Base-by-base conservation (phyloP, 2,113 vertebrate genomes). In the Engystomops pustulosus region DNA sequence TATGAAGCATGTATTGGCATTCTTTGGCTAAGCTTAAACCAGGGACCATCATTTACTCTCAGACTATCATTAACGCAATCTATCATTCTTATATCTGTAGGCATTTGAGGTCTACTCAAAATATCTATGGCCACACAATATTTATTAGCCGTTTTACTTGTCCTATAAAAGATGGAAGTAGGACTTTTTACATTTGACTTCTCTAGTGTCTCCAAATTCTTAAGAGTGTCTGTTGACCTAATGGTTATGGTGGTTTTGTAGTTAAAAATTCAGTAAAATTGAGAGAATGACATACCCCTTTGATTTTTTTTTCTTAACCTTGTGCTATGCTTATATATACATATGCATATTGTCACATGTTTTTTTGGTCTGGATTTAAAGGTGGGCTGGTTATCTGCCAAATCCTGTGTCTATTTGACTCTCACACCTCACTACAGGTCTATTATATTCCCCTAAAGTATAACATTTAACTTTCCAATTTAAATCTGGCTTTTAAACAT, bases 401-500 rank as follows among this genome's bases (percentile, higher is more conserved):
- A 89, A 88, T 88, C 71, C 87, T 92, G 88, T 85, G 90, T 93
- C 90, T 92, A 88, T 90, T 91, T 92, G 88, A 79, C 75, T 80
- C 86, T 90, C 87, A 87, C 85, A 90, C 88, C 88, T 91, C 88
- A 92, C 88, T 62, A 34, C 86, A 89, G 88, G 91, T 80, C 75
- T 90, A 81, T 91, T 93, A 91, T 90, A 84, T 89, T 90, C 87
- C 90, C 90, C 88, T 27, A 20, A 91, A 90, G 89, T 90, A 82
- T 87, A 89, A 84, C 81, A 86, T 85, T 88, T 75, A 47, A 80
- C 86, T 89, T 84, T 87, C 87, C 89, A 87, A 91, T 94, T 92
- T 91, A 90, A 77, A 90, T 89, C 89, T 93, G 91, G 89, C 90
- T 89, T 85, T 91, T 88, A 86, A 88, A 89, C 81, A 79, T 65